phyloP scores from a whole-genome alignment of 2,113 vertebrate species.

The Rhea pennata region DNA sequence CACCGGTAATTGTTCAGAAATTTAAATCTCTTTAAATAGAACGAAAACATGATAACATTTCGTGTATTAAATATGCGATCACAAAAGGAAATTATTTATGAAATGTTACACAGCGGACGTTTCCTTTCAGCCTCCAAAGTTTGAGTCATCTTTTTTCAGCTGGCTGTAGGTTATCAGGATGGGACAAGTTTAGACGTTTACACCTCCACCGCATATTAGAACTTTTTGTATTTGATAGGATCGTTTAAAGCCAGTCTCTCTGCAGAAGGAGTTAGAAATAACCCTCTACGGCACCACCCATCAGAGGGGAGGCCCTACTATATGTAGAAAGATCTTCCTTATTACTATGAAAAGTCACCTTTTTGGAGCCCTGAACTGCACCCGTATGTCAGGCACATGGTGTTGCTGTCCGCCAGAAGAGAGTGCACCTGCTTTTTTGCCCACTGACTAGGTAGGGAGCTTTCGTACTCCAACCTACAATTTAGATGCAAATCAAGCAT shows the following conservation, averaged over 20 bases:
- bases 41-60: background rate
- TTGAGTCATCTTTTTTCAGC: background rate
- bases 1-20: background rate
- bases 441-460: background rate
- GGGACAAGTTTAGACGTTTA: background rate
- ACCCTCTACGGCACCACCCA: background rate
- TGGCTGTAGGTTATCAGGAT: background rate
- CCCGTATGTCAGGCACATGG: background rate
- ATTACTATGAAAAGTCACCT: background rate
- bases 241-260: background rate
- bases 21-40: background rate
- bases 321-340: background rate
- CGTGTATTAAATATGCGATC: background rate
- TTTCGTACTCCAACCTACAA: background rate
- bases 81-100: background rate
- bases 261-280: background rate
- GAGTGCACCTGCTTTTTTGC: background rate
- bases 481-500: background rate
- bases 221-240: background rate
- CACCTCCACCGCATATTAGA: background rate
- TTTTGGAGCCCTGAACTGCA: accelerated
- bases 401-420: background rate
- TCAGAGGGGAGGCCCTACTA: background rate
- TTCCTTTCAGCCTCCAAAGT: background rate
- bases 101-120: background rate